A percentile compares a stretch with the other conserved stretches of the same genome.
These are phyloP conservation scores for Australoheros facetus DNA, from an alignment of 2,797 vertebrate species.

Conservation along the genomic window DNA sequence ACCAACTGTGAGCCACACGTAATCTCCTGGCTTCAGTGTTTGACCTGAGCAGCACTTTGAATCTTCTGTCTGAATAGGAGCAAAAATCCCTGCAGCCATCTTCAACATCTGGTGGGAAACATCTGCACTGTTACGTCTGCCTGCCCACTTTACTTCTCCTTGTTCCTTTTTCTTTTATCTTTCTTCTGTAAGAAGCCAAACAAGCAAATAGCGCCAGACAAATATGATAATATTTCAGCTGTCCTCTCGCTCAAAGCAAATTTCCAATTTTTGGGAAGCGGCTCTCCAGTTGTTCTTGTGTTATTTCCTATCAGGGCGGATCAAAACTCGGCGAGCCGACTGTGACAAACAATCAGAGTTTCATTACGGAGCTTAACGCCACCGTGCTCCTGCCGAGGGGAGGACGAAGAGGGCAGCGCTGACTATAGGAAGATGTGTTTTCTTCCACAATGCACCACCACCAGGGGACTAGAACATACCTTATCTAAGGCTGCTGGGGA, in stretches of 20 bases:
- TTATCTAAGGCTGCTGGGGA: neutral
- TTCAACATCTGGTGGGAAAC: neutral
- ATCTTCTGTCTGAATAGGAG: neutral
- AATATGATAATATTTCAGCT: neutral
- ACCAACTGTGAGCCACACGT: rapidly evolving
- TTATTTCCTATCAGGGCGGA: conserved; percentile 45
- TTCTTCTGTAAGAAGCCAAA: neutral
- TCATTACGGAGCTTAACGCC: conserved; percentile 36
- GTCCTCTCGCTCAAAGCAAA: conserved; percentile 21
- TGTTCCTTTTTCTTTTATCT: neutral
- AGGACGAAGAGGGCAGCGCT: neutral
- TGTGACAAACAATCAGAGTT: conserved; percentile 52
- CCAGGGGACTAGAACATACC: neutral
- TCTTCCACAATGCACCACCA: neutral
- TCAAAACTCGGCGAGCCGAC: conserved; percentile 25
- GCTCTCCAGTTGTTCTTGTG: neutral
- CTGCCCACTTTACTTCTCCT: neutral
- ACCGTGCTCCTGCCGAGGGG: neutral
- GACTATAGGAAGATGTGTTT: neutral
- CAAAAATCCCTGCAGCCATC: neutral
- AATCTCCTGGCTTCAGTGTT: neutral
- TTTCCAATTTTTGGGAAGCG: conserved; percentile 27
- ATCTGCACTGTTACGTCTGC: neutral
- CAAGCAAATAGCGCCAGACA: neutral
- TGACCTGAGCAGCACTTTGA: neutral